Evolutionary conservation across 2,113 vertebrate species (phyloP), one percentile per base, ranked within the genome.

Genomic region (Entelurus aequoreus): DNA sequence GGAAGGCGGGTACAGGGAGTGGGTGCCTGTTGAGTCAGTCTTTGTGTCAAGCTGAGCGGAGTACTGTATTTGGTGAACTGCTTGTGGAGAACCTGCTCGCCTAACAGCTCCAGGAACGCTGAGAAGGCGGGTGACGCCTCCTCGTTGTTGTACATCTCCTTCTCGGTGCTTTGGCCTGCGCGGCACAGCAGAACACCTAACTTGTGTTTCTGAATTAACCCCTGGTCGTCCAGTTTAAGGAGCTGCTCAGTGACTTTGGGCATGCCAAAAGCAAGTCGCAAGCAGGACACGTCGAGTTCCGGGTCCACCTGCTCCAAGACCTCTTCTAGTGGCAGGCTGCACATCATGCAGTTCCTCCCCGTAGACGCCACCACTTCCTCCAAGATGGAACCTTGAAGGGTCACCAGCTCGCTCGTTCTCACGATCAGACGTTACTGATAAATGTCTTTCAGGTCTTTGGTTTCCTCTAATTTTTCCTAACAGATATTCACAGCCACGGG

Each of bases 141-240:
- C 87, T 98, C 95, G 0, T 98, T 98, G 89, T 98, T 98, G 88
- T 98, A 98, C 96, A 98, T 98, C 90, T 98, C 94, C 83, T 98
- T 95, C 86, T 98, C 96, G 0, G 93, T 95, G 90, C 96, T 94
- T 90, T 98, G 95, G 58, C 92, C 91, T 0, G 93, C 91, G 28
- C 91, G 93, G 89, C 96, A 98, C 87, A 98, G 94, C 16, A 98
- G 88, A 76, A 98, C 88, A 4, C 96, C 94, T 66, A 98, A 94
- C 72, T 98, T 98, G 89, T 95, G 95, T 68, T 95, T 91, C 62
- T 89, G 88, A 88, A 93, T 97, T 14, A 98, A 90, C 95, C 93
- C 94, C 70, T 98, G 96, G 69, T 98, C 96, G 0, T 98, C 95
- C 40, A 98, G 90, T 69, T 97, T 98, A 46, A 96, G 92, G 21